Evolutionary conservation across 2,888 invertebrate species (phyloP).

Genomic region (Cryptocheilus praepositus): DNA sequence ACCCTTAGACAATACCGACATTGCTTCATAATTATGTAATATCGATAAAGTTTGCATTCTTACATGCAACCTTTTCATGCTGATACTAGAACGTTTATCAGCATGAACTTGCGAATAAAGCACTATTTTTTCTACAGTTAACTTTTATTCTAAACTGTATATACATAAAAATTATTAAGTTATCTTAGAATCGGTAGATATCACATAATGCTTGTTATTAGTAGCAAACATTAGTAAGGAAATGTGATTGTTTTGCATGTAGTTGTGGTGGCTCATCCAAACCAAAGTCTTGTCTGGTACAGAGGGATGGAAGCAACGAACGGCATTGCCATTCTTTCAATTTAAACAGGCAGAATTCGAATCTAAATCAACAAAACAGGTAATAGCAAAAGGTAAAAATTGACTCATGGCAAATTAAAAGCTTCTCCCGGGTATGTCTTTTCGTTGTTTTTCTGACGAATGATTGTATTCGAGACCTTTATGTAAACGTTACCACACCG

Average conservation of each 20-base stretch:
- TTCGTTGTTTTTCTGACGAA: neutral
- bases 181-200: slow-evolving; percentile 36
- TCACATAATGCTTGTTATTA: slow-evolving; percentile 58
- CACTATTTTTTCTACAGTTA: slow-evolving; percentile 25
- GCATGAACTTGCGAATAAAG: slow-evolving; percentile 20
- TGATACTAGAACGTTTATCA: slow-evolving; percentile 7
- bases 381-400: slow-evolving; percentile 51
- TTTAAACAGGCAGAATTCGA: slow-evolving; percentile 75
- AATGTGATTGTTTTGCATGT: slow-evolving; percentile 75
- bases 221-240: slow-evolving; percentile 67
- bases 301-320: slow-evolving; percentile 77
- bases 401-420: too few relatives aligned
- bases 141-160: slow-evolving; percentile 17
- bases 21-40: neutral
- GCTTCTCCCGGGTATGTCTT: neutral
- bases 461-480: neutral
- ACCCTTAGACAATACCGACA: too few relatives aligned
- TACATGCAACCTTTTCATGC: slow-evolving; percentile 9
- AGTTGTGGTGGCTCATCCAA: slow-evolving; percentile 80
- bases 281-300: slow-evolving; percentile 81
- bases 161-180: slow-evolving; percentile 19
- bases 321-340: slow-evolving; percentile 76
- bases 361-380: slow-evolving; percentile 71
- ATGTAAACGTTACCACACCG: neutral
- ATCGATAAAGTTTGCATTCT: neutral